These are phyloP conservation scores for Erpobdella octoculata DNA, from an alignment of 2,888 invertebrate species.

Conservation along the genomic window DNA sequence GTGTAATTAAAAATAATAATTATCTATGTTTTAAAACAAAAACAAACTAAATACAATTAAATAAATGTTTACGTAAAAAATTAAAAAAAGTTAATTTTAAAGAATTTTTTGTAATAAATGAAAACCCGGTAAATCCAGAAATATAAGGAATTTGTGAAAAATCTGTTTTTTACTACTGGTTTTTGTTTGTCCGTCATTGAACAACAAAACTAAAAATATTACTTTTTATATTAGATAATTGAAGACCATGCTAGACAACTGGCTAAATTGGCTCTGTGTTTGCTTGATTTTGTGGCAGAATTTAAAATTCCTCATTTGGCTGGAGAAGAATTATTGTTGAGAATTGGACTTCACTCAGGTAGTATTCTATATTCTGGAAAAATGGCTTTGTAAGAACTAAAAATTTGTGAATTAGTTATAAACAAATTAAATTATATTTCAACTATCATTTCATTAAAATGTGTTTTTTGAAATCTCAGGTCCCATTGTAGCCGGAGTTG, in stretches of 20 bases:
- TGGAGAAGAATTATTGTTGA: constrained; percentile 26
- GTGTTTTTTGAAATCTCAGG: neutral
- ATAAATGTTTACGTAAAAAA: too few relatives aligned
- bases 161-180: neutral
- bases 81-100: too few relatives aligned
- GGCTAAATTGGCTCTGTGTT: constrained; percentile 28
- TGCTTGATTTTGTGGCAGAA: constrained; percentile 13
- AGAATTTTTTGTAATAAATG: too few relatives aligned
- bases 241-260: constrained; percentile 31
- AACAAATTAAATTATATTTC: neutral
- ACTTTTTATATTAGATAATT: constrained; percentile 7
- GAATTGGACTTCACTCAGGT: constrained; percentile 34
- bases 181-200: neutral
- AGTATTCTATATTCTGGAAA: neutral
- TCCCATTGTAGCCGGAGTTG: constrained; percentile 27
- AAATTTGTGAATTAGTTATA: neutral
- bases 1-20: too few relatives aligned
- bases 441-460: neutral
- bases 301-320: constrained; percentile 34
- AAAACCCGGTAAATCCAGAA: too few relatives aligned
- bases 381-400: neutral
- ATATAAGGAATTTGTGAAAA: too few relatives aligned
- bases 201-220: neutral
- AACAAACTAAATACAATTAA: too few relatives aligned
- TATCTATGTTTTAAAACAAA: too few relatives aligned